phyloP scores from a whole-genome alignment of 2,888 invertebrate species.

The Pandemis corylana region DNA sequence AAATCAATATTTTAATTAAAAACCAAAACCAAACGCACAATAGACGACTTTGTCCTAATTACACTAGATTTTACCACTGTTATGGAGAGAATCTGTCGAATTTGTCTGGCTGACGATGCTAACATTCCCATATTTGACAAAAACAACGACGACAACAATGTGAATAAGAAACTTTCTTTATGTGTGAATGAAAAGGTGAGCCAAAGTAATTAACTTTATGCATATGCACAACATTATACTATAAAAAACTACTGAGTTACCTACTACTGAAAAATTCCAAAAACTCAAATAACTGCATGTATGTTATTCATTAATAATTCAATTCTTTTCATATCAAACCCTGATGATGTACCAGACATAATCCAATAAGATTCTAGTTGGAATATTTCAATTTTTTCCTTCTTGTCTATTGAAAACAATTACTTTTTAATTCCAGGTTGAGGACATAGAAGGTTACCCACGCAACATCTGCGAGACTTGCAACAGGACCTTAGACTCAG shows the following conservation, averaged over 20 bases:
- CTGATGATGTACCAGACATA: not conserved
- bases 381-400: not conserved
- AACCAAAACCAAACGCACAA: not conserved
- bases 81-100: slow-evolving; percentile 61
- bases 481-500: slow-evolving; percentile 59
- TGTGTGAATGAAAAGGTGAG: slow-evolving; percentile 70
- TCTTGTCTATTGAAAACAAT: not conserved
- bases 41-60: not conserved
- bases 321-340: not conserved
- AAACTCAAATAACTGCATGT: too few species aligned
- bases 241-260: too few species aligned
- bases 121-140: slow-evolving; percentile 66
- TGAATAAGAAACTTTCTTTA: slow-evolving; percentile 59
- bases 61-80: not conserved
- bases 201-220: not conserved
- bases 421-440: slow-evolving; percentile 60
- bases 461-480: slow-evolving; percentile 68
- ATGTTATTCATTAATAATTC: not conserved
- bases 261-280: too few species aligned
- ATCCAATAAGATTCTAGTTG: slow-evolving; percentile 16
- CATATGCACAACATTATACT: too few species aligned
- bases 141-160: slow-evolving; percentile 49
- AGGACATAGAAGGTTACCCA: slow-evolving; percentile 72
- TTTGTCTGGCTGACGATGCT: slow-evolving; percentile 71
- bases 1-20: not conserved